Evolutionary conservation across 1,140 invertebrate species (phyloP), one percentile per base, ranked within the genome.

Genomic region (Popillia japonica): DNA sequence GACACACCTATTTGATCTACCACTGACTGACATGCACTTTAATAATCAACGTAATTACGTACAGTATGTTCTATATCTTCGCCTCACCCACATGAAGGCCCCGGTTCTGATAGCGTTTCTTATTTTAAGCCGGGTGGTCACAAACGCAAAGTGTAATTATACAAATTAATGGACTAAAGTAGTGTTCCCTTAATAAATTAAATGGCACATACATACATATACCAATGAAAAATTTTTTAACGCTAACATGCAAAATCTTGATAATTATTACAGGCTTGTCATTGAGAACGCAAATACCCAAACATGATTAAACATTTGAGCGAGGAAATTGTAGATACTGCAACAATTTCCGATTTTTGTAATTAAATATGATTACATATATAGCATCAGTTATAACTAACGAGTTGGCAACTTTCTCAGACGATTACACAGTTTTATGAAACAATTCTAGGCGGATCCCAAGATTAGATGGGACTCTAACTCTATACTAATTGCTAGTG

Each of bases 1-100:
- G 61, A 68, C 61, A 68, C 61, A 68, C 61, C 61, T 68, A 68
- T 68, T 10, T 68, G 61, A 68, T 68, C 61, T 68, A 68, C 61
- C 22, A 14, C 61, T 34, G 61, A 68, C 1, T 9, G 61, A 68
- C 61, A 68, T 68, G 61, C 61, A 68, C 61, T 68, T 68, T 68
- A 68, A 68, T 68, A 9, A 68, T 68, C 27, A 14, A 68, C 27
- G 61, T 34, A 34, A 34, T 68, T 68, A 55, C 17, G 6, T 68
- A 10, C 9, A 68, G 22, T 17, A 55, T 55, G 17, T 34, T 17
- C 14, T 55, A 55, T 55, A 55, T 55, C 48, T 55, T 55, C 48
- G 48, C 48, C 48, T 55, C 48, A 55, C 48, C 48, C 48, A 55
- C 48, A 55, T 55, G 17, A 55, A 17, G 3, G 14, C 48, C 48